A percentile compares a stretch with the other conserved stretches of the same genome.
Conservation (phyloP, 2,888 invertebrate species). For the Drosophila demipolita region DNA sequence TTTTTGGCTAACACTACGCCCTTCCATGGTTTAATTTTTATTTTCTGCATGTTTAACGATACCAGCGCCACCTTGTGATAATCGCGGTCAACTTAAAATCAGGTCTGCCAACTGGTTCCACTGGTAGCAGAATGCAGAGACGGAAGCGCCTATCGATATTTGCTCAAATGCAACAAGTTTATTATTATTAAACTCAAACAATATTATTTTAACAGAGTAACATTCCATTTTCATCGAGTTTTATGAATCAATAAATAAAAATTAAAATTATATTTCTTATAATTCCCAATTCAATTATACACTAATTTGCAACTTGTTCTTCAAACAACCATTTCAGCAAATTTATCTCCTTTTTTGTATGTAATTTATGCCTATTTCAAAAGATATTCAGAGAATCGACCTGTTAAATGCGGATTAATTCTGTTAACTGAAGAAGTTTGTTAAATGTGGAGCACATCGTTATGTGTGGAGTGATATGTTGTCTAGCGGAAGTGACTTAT, state of each 20-base stretch:
- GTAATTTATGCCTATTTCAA: background rate
- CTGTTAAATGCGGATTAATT: background rate
- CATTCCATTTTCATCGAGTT: background rate
- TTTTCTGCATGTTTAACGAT: background rate
- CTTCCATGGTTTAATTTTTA: background rate
- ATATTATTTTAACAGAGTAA: background rate
- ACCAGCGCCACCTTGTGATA: background rate
- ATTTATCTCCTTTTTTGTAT: background rate
- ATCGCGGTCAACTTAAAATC: background rate
- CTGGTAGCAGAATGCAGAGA: background rate
- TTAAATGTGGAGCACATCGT: slow-evolving; percentile 10
- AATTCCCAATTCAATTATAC: no score
- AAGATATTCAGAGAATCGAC: background rate
- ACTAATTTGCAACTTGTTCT: no score
- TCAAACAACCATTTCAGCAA: background rate
- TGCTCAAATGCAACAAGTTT: background rate
- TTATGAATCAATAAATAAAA: background rate
- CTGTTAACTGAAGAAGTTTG: background rate
- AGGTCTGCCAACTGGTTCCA: background rate
- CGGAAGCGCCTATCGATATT: background rate
- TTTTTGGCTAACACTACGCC: background rate
- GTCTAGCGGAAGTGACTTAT: slow-evolving; percentile 1
- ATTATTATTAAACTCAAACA: background rate
- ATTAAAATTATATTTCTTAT: background rate
- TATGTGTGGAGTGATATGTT: slow-evolving; percentile 19